Evolutionary conservation across 2,888 invertebrate genomes (phyloP).

Genomic region (Pterostichus niger): DNA sequence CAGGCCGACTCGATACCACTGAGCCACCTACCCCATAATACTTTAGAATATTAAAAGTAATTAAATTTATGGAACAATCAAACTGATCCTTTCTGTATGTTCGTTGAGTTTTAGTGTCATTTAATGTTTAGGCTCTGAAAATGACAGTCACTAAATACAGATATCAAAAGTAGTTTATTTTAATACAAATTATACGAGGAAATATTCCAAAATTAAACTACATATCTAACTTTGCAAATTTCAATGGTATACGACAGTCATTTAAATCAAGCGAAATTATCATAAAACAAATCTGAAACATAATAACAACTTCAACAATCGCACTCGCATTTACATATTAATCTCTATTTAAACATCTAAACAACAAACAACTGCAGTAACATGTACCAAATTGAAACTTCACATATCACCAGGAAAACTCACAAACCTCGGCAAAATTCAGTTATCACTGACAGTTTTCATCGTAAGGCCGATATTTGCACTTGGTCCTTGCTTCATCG

Average conservation of each 20-base stretch:
- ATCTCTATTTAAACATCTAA: background rate
- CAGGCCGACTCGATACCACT: no score
- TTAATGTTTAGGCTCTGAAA: no score
- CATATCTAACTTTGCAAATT: background rate
- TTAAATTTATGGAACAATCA: no score
- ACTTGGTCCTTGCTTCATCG: conserved; percentile 24
- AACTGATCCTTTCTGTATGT: no score
- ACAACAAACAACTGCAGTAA: background rate
- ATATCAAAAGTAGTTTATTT: no score
- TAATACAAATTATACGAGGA: no score
- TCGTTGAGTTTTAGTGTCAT: no score
- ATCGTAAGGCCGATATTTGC: background rate
- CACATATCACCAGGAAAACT: background rate
- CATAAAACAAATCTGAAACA: conserved; percentile 4
- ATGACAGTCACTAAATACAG: no score
- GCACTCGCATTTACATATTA: conserved; percentile 21
- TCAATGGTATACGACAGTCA: background rate
- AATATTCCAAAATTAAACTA: background rate
- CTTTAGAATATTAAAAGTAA: no score
- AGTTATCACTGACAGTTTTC: background rate
- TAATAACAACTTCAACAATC: conserved; percentile 15
- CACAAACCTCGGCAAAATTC: background rate
- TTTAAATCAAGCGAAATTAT: conserved; percentile 5
- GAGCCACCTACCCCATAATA: no score
- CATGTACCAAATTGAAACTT: background rate